Evolutionary conservation across 2,797 vertebrate species (phyloP), one percentile per base, ranked within the genome.

Genomic region (Spinibarbus caldwelli): DNA sequence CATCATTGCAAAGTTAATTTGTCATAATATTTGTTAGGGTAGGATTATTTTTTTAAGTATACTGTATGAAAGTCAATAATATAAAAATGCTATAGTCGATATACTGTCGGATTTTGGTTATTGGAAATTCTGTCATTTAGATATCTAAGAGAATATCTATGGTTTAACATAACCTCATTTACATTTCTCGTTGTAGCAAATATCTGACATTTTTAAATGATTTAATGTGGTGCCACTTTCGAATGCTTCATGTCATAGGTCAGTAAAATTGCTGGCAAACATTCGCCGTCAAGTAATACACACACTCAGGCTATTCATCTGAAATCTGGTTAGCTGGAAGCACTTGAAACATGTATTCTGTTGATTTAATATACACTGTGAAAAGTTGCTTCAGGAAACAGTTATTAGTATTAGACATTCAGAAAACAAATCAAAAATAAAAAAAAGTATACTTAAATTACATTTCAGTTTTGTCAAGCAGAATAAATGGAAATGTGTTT

Each of bases 341-440:
- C 36, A 59, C 6, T 4, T 59, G 57, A 59, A 26, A 59, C 57
- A 86, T n/a, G n/a, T n/a, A 81, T 70, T 84, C 66, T 38, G 34
- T 54, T 86, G 71, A 86, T 86, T 84, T 71, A 66, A 71, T 84
- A 73, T 54, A 71, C 31, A 43, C 19, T 52, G 23, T 34, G 23
- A 29, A 70, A 76, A 29, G 19, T 59, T 78, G 43, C 54, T 54
- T 41, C 31, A 9, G 59, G 49, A 66, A 59, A 77, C n/a, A 70
- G 5, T 85, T 79, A 70, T 76, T 52, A 76, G 36, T 72, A 31
- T 52, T 34, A 38, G 43, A 81, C 52, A 72, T 66, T 41, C 47
- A 59, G 68, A 68, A 36, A 52, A 43, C 19, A 21, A 52, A 41
- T 9, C 8, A 10, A 41, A 9, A 41, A 34, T 34, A 34, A 34